Evolutionary conservation across 2,888 invertebrate species (phyloP).

Genomic region (Pyrocoelia pectoralis): DNA sequence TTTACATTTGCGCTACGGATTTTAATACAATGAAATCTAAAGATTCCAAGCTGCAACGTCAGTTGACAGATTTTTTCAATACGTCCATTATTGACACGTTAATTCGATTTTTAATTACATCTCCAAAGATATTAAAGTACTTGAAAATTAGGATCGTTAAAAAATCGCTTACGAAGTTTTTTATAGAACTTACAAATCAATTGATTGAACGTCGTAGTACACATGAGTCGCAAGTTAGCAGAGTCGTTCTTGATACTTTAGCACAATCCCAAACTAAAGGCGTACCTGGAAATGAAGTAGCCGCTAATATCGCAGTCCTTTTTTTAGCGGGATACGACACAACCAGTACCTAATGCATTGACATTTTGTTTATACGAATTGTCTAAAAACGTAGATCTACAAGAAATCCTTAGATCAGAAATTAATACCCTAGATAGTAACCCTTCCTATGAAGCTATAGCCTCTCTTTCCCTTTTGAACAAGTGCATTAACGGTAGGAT

Average conservation of each 20-base stretch:
- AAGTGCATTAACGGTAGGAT: not conserved
- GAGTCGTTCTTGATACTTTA: not conserved
- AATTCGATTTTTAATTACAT: not conserved
- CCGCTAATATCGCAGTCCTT: not conserved
- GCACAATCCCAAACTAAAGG: not conserved
- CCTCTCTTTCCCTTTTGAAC: not conserved
- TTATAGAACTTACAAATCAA: not conserved
- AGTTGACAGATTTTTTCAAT: not conserved
- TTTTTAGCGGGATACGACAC: not conserved
- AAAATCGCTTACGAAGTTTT: not conserved
- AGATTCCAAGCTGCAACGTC: not conserved
- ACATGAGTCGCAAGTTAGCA: not conserved
- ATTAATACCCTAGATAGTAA: not conserved
- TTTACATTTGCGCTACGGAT: not conserved
- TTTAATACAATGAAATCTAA: not conserved
- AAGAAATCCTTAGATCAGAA: not conserved
- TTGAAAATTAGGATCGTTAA: not conserved
- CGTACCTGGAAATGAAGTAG: not conserved
- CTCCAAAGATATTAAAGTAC: not conserved
- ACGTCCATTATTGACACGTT: not conserved
- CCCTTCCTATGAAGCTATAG: too few relatives aligned
- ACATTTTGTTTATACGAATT: not conserved
- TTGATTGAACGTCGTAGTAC: not conserved
- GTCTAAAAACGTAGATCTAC: not conserved
- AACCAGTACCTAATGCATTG: not conserved